Evolutionary conservation across 2,888 invertebrate species (phyloP).

Genomic region (Drosophila robusta): DNA sequence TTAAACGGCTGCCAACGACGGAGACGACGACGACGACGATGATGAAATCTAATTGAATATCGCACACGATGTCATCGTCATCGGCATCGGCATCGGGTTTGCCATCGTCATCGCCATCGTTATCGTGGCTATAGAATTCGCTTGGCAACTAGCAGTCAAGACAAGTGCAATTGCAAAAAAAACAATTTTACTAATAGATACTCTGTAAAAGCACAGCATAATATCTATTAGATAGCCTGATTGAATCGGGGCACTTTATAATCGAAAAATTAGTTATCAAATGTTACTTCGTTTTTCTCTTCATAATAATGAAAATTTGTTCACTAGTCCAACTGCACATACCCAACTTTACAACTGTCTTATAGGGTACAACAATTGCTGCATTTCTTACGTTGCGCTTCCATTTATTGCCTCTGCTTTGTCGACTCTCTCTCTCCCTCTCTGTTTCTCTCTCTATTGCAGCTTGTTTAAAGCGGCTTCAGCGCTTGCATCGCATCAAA

Average conservation of each 20-base stretch:
- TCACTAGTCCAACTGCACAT: background rate
- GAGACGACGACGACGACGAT: constrained; percentile 35
- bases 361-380: constrained; percentile 30
- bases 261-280: background rate
- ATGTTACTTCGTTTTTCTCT: background rate
- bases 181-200: constrained; percentile 2
- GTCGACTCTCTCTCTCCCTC: constrained; percentile 4
- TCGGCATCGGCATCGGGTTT: background rate
- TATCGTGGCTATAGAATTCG: constrained; percentile 50
- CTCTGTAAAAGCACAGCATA: constrained; percentile 4
- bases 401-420: constrained; percentile 2
- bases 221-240: too few relatives aligned
- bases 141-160: constrained; percentile 62
- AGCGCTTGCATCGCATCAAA: constrained; percentile 64
- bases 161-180: constrained; percentile 46
- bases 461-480: constrained; percentile 31
- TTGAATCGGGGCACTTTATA: too few relatives aligned
- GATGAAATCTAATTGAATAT: constrained; percentile 69
- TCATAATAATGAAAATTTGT: too few relatives aligned
- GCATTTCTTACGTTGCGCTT: constrained; percentile 13
- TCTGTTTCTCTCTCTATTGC: constrained; percentile 5
- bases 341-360: background rate
- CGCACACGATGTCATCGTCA: constrained; percentile 41
- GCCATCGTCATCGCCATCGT: constrained; percentile 5
- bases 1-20: constrained; percentile 54